Evolutionary conservation across 2,888 invertebrate genomes (phyloP).

Genomic region (Stenurella melanura): DNA sequence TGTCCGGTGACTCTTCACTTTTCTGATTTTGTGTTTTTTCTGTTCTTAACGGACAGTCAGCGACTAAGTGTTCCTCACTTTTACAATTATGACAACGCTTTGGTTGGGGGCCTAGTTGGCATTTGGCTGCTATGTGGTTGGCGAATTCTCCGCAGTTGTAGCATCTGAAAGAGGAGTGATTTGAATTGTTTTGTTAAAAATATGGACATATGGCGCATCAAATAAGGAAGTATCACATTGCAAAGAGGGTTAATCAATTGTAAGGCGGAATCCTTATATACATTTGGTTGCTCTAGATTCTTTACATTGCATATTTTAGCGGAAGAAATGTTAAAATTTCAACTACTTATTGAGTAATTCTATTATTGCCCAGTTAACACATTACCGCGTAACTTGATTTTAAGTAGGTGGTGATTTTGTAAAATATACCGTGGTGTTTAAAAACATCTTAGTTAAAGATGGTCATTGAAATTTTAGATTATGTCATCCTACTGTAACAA

Average conservation of each 20-base stretch:
- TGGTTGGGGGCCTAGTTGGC: slow-evolving; percentile 90
- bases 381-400: no score
- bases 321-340: no score
- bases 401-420: no score
- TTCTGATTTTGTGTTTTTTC: slow-evolving; percentile 55
- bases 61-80: slow-evolving; percentile 90
- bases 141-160: slow-evolving; percentile 96
- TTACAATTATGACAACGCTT: slow-evolving; percentile 94
- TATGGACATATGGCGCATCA: not conserved
- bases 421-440: no score
- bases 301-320: no score
- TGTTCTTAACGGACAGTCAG: slow-evolving; percentile 85
- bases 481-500: no score
- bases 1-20: slow-evolving; percentile 36
- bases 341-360: no score
- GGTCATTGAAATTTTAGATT: no score
- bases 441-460: no score
- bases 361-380: no score
- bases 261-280: no score
- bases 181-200: not conserved
- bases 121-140: slow-evolving; percentile 94
- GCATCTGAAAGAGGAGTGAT: slow-evolving; percentile 77
- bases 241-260: not conserved
- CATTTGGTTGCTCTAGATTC: no score
- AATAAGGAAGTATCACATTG: not conserved